Evolutionary conservation across 2,888 invertebrate genomes (phyloP).

Genomic region (Erebia aethiops): DNA sequence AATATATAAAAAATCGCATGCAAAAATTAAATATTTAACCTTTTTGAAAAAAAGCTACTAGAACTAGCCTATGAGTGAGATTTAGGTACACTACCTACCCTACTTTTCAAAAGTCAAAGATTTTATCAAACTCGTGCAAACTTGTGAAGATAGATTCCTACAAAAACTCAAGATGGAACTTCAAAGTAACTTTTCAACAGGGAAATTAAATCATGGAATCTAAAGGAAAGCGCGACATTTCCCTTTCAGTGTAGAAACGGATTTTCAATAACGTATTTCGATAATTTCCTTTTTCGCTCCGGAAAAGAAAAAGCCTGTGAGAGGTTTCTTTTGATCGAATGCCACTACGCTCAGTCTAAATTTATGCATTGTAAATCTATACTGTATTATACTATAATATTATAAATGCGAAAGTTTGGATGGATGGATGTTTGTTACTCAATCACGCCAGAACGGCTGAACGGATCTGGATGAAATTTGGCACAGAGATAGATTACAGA

Average conservation of each 20-base stretch:
- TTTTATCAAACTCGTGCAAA: constrained; percentile 3
- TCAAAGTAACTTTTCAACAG: constrained; percentile 9
- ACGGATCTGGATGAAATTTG: too few species aligned
- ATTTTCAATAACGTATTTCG: constrained; percentile 53
- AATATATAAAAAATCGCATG: not conserved
- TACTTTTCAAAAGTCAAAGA: constrained; percentile 8
- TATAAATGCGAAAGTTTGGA: too few species aligned
- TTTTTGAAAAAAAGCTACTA: too few species aligned
- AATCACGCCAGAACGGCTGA: too few species aligned
- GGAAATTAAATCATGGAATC: constrained; percentile 15
- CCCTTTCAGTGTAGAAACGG: constrained; percentile 47
- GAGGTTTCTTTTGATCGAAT: not conserved
- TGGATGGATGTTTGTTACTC: too few species aligned
- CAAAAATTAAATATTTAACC: too few species aligned
- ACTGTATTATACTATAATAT: too few species aligned
- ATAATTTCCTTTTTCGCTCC: constrained; percentile 47
- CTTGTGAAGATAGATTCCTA: constrained; percentile 7
- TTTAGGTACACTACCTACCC: not conserved
- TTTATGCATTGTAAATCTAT: too few species aligned
- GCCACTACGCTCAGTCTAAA: too few species aligned
- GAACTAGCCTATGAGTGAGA: too few species aligned
- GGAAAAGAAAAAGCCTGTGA: constrained; percentile 38
- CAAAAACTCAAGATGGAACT: constrained; percentile 6
- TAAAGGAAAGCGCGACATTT: not conserved
- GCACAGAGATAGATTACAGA: too few species aligned